phyloP scores from a whole-genome alignment of 2,113 vertebrate species.

The Porphyrio hochstetteri region DNA sequence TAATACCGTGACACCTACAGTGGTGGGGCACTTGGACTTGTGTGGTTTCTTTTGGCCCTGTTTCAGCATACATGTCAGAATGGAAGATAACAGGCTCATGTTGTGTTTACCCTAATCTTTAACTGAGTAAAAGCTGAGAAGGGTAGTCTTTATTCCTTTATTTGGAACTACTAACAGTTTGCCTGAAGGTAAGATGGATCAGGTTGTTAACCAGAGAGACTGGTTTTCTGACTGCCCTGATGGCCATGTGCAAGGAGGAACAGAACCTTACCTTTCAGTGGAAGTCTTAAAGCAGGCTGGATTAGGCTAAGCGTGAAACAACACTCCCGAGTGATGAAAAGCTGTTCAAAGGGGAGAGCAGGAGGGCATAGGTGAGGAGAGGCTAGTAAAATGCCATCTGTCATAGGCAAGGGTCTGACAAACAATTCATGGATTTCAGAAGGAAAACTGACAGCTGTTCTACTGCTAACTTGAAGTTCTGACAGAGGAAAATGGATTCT shows the following conservation, averaged over 20 bases:
- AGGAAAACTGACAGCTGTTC: slow-evolving; percentile 20
- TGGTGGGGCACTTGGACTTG: not conserved
- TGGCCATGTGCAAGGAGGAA: not conserved
- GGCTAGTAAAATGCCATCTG: not conserved
- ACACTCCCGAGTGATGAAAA: not conserved
- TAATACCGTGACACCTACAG: not conserved
- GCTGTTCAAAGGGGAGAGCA: not conserved
- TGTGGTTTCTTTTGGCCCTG: not conserved
- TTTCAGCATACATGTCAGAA: not conserved
- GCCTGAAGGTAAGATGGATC: not conserved
- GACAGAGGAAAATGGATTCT: not conserved
- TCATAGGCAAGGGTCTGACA: not conserved
- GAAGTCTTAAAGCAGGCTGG: not conserved
- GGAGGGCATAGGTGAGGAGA: not conserved
- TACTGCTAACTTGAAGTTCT: not conserved
- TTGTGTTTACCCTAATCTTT: not conserved
- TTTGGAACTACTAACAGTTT: not conserved
- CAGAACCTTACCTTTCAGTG: not conserved
- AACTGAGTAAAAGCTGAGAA: not conserved
- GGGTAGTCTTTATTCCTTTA: not conserved
- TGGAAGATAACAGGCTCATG: not conserved
- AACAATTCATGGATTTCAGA: not conserved
- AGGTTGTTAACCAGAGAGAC: not conserved
- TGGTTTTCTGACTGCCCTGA: not conserved
- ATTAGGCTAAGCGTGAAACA: not conserved